Evolutionary conservation across 2,888 invertebrate species (phyloP).

Genomic region (Hydroisotoma schaefferi): DNA sequence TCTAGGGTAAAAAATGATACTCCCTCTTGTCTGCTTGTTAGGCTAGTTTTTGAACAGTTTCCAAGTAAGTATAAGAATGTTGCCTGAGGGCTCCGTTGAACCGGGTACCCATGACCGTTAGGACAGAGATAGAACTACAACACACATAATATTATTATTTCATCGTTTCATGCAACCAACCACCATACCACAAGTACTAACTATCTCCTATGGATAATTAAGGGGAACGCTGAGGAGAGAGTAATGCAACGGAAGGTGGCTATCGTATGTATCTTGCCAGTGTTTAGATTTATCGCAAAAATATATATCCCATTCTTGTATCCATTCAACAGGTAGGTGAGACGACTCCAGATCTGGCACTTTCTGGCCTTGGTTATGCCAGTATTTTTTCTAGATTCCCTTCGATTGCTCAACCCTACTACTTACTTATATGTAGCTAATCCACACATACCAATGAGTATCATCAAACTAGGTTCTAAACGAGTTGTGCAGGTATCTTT

Average conservation of each 20-base stretch:
- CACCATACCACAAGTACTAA: no score
- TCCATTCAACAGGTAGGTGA: conserved; percentile 35
- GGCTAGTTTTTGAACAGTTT: conserved; percentile 14
- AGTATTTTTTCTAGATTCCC: conserved; percentile 25
- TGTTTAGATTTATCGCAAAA: conserved; percentile 17
- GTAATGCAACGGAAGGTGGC: neutral
- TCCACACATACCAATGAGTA: no score
- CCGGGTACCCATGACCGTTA: conserved; percentile 49
- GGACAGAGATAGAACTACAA: conserved; percentile 29
- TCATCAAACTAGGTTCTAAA: no score
- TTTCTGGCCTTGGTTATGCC: conserved; percentile 39
- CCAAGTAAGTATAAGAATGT: conserved; percentile 26
- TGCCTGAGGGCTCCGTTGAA: conserved; percentile 44
- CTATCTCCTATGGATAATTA: no score
- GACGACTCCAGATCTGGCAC: conserved; percentile 16
- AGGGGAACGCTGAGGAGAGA: neutral
- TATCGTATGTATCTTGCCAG: conserved; percentile 30
- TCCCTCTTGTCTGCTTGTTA: neutral
- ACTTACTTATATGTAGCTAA: no score
- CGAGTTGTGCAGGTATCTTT: no score
- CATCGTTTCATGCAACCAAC: no score
- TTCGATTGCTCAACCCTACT: neutral
- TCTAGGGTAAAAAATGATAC: no score
- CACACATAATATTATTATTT: no score
- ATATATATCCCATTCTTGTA: conserved; percentile 28